phyloP scores from a whole-genome alignment of 2,797 vertebrate genomes.

The Nannoperca australis region DNA sequence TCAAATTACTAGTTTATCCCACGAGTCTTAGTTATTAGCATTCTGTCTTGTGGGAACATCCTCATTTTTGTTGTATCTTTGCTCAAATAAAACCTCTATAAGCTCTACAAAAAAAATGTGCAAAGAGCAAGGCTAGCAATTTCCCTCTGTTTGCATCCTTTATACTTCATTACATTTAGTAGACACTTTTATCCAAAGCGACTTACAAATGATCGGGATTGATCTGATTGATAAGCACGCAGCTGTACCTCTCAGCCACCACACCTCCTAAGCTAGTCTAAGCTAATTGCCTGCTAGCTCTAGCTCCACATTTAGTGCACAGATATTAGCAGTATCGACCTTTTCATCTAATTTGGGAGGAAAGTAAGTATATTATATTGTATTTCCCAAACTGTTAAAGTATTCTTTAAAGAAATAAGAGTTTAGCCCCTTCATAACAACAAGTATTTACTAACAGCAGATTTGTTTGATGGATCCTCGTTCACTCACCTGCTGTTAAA shows the following conservation, averaged over 20 bases:
- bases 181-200: too few species aligned
- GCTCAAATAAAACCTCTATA: neutral
- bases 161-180: too few species aligned
- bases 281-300: neutral
- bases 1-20: neutral
- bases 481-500: neutral
- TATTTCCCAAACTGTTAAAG: too few species aligned
- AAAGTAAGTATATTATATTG: too few species aligned
- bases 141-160: neutral
- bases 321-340: too few species aligned
- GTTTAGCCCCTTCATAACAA: neutral
- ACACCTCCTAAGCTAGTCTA: neutral
- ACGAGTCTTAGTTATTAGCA: neutral
- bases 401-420: too few species aligned
- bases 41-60: neutral
- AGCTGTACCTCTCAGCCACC: too few species aligned
- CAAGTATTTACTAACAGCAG: neutral
- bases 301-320: neutral
- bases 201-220: too few species aligned
- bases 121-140: neutral
- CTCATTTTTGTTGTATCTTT: neutral
- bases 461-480: too few species aligned
- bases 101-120: neutral
- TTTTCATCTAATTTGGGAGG: too few species aligned
- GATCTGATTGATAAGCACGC: too few species aligned